Percentiles rank a stretch among this genome's conserved stretches.
These are phyloP conservation scores for Eptesicus fuscus DNA, from an alignment of 2,113 vertebrate species.

Conservation along the genomic window DNA sequence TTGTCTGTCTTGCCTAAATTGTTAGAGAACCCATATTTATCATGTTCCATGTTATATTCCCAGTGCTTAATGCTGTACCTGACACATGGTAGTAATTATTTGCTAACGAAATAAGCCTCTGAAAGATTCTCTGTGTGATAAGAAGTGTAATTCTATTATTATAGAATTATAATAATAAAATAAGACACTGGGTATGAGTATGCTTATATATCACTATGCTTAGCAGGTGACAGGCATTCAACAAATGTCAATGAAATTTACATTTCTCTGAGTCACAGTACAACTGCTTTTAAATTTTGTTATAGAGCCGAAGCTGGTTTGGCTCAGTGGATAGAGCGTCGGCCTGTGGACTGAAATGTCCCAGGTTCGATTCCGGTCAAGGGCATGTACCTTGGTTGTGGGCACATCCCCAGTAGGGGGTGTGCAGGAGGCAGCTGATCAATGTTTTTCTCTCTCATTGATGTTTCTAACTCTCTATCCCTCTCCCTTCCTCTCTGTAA, in stretches of 20 bases:
- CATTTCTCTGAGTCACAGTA: background rate
- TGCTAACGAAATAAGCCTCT: background rate
- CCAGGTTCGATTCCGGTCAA: no score
- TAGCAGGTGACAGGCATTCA: background rate
- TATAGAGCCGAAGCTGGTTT: no score
- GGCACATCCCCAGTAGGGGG: no score
- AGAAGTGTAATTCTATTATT: background rate
- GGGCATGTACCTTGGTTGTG: no score
- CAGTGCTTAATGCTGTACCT: background rate
- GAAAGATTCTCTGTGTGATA: background rate
- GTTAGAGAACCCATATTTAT: background rate
- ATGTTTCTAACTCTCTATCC: no score
- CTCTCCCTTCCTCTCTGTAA: no score
- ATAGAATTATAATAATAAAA: background rate
- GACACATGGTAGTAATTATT: background rate
- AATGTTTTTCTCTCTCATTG: no score
- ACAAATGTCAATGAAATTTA: background rate
- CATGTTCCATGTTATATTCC: background rate
- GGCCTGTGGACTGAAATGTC: no score
- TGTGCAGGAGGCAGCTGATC: no score
- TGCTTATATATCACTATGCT: background rate
- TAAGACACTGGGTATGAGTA: background rate
- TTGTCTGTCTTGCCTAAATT: background rate
- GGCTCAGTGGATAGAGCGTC: no score
- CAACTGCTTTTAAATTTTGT: background rate